Percentiles rank a stretch among this genome's conserved stretches.
Evolutionary conservation across 2,888 invertebrate species (phyloP).

Genomic region (Endomychus coccineus): DNA sequence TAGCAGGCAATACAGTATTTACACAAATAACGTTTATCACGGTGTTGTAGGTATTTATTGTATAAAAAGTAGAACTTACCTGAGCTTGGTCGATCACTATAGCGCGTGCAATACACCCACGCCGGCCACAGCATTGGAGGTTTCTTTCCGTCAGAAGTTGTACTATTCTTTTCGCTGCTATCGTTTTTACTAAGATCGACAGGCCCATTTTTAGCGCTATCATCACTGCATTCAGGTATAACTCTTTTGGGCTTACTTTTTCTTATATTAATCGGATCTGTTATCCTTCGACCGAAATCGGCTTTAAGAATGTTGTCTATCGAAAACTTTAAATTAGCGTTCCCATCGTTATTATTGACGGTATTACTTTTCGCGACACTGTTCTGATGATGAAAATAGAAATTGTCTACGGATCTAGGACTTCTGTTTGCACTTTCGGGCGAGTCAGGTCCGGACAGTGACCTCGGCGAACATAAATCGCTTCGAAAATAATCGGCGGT

Average conservation of each 20-base stretch:
- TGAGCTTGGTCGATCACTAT: constrained; percentile 84
- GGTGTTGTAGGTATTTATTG: too few species aligned
- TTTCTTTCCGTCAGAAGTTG: constrained; percentile 38
- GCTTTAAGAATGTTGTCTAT: constrained; percentile 71
- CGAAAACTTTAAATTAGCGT: constrained; percentile 56
- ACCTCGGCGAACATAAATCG: constrained; percentile 28
- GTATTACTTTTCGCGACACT: constrained; percentile 14
- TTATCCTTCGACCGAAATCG: constrained; percentile 65
- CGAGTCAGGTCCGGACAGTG: constrained; percentile 31
- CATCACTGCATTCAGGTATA: constrained; percentile 26
- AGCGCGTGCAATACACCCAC: constrained; percentile 97
- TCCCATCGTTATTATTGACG: constrained; percentile 31
- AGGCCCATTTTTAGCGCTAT: constrained; percentile 37
- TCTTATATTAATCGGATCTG: constrained; percentile 59
- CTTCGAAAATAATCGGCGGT: constrained; percentile 29
- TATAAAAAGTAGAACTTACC: constrained; percentile 46
- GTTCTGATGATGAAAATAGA: constrained; percentile 31
- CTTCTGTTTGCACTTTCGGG: constrained; percentile 27
- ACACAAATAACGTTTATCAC: too few species aligned
- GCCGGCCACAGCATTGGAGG: constrained; percentile 80
- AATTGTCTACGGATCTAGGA: constrained; percentile 30
- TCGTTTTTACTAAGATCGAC: constrained; percentile 40
- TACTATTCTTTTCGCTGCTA: constrained; percentile 38
- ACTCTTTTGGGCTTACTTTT: constrained; percentile 34
- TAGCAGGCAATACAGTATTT: too few species aligned